phyloP scores from a whole-genome alignment of 1,140 invertebrate species.

The Drosophila trapezifrons region DNA sequence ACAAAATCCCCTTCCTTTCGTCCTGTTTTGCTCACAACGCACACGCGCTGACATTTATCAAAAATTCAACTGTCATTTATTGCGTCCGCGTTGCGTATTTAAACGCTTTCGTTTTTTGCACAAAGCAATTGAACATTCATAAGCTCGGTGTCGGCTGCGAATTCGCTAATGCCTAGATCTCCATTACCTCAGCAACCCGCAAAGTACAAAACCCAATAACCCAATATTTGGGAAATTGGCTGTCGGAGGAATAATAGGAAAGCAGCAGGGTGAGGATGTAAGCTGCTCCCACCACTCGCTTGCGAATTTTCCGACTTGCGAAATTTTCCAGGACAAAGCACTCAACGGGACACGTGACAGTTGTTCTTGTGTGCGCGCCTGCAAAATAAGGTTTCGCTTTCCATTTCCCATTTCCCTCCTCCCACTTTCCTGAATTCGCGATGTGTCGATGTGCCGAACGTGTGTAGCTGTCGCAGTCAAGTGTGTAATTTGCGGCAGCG shows the following conservation, averaged over 20 bases:
- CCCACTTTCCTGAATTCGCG: constrained; percentile 41
- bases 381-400: constrained; percentile 51
- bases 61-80: constrained; percentile 71
- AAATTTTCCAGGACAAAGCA: constrained; percentile 64
- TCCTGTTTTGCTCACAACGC: constrained; percentile 1
- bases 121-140: constrained; percentile 74
- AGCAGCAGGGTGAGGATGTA: background rate
- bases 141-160: constrained; percentile 26
- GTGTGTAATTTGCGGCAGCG: constrained; percentile 71
- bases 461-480: constrained; percentile 65
- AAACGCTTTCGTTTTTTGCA: constrained; percentile 38
- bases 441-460: constrained; percentile 37
- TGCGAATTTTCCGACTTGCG: constrained; percentile 58
- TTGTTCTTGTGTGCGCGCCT: constrained; percentile 51
- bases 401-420: constrained; percentile 60
- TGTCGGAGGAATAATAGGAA: background rate
- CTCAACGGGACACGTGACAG: constrained; percentile 72
- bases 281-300: constrained; percentile 23
- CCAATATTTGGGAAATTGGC: constrained; percentile 68
- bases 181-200: constrained; percentile 52
- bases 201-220: constrained; percentile 71
- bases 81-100: constrained; percentile 39
- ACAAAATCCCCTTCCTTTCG: constrained; percentile 2
- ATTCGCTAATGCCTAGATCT: constrained; percentile 19
- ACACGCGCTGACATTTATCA: constrained; percentile 76